These are phyloP conservation scores for Lates japonicus DNA, from an alignment of 2,797 vertebrate species.

Conservation along the genomic window DNA sequence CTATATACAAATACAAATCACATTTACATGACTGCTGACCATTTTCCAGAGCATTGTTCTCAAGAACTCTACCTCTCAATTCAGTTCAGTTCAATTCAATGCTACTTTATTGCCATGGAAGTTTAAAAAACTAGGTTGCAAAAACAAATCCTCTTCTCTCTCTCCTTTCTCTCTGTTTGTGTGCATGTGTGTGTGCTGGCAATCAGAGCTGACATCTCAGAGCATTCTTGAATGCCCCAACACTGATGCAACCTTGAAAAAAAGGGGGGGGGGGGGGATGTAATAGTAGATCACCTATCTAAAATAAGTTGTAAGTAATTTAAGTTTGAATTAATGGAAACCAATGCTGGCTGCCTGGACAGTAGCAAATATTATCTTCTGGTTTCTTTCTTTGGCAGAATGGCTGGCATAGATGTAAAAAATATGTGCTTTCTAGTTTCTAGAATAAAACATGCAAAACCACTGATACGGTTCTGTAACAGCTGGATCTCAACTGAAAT, in stretches of 20 bases:
- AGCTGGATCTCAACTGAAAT: neutral
- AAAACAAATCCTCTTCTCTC: no score
- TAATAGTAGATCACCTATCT: neutral
- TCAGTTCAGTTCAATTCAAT: no score
- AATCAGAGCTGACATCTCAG: neutral
- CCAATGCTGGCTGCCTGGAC: neutral
- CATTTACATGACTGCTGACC: constrained; percentile 26
- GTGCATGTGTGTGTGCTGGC: no score
- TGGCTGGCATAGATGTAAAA: neutral
- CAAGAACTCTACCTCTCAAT: neutral
- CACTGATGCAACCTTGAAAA: neutral
- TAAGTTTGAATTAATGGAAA: constrained; percentile 4
- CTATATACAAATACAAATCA: constrained; percentile 34
- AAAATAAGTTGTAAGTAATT: neutral
- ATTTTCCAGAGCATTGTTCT: constrained; percentile 18
- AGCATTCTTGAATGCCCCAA: neutral
- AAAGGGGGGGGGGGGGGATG: no score
- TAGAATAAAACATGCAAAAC: constrained; percentile 21
- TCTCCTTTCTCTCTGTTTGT: no score
- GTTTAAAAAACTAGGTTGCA: no score
- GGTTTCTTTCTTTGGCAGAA: constrained; percentile 11
- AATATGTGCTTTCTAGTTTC: neutral
- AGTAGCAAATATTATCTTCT: neutral
- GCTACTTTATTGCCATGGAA: no score
- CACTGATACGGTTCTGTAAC: constrained; percentile 3